These are phyloP conservation scores for Acleris literana DNA, from an alignment of 2,888 invertebrate species.

Conservation along the genomic window DNA sequence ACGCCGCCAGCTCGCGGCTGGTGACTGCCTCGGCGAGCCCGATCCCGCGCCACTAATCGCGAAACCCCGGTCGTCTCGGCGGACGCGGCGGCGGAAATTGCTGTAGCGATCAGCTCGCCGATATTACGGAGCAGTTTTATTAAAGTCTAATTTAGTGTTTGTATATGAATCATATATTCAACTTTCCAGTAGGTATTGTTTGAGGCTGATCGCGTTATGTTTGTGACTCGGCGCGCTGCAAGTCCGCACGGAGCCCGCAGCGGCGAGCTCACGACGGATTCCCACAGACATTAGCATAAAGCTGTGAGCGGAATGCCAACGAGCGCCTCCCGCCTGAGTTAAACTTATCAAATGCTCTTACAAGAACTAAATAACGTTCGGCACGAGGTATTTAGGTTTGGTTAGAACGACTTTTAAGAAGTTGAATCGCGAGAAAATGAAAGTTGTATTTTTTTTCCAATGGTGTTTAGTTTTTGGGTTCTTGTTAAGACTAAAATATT, in stretches of 20 bases:
- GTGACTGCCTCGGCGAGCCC: conserved; percentile 8
- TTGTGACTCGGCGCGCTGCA: no score
- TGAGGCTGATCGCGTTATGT: no score
- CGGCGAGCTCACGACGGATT: conserved; percentile 26
- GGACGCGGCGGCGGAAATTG: conserved; percentile 25
- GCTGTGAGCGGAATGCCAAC: conserved; percentile 28
- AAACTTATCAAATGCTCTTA: conserved; percentile 14
- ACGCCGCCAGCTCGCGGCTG: conserved; percentile 3
- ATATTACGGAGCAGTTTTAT: conserved; percentile 2
- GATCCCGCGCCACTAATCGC: conserved; percentile 15
- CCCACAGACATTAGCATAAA: conserved; percentile 33
- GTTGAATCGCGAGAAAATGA: no score
- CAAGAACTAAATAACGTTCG: conserved; percentile 1
- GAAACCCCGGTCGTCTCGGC: not conserved
- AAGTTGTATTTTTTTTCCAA: no score
- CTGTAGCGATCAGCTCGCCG: conserved; percentile 18
- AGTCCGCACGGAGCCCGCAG: conserved; percentile 25
- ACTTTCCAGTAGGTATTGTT: no score
- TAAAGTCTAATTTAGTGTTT: no score
- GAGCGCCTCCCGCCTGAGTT: conserved; percentile 6
- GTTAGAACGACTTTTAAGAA: no score
- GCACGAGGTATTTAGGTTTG: no score
- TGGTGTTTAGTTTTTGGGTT: no score
- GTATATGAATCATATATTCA: no score
- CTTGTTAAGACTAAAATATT: no score